A percentile compares a stretch with the other conserved stretches of the same genome.
Conservation (phyloP, 2,113 vertebrate genomes). For the Megaleporinus macrocephalus region DNA sequence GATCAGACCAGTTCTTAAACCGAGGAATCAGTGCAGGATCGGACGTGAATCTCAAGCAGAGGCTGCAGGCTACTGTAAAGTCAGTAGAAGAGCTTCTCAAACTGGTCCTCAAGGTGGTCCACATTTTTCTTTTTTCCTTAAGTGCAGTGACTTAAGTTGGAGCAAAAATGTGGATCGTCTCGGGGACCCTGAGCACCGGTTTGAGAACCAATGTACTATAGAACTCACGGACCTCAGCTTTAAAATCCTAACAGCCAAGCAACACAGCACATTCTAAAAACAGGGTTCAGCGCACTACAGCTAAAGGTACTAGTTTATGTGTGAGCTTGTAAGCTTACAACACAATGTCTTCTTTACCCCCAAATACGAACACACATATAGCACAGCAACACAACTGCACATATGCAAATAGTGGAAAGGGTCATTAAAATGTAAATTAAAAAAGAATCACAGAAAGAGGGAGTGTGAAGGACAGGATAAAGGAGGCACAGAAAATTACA, state of each 20-base stretch:
- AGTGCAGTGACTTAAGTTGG: too few relatives aligned
- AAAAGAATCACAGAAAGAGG: background rate
- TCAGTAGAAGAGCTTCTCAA: too few relatives aligned
- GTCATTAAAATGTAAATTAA: background rate
- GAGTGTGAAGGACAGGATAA: slow-evolving; percentile 30
- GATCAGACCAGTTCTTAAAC: too few relatives aligned
- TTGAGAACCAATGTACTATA: background rate
- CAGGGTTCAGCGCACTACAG: background rate
- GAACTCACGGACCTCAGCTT: background rate
- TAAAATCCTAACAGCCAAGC: background rate
- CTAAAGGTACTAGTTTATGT: background rate
- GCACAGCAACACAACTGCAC: background rate
- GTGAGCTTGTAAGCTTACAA: background rate
- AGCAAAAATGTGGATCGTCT: too few relatives aligned
- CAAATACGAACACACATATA: background rate
- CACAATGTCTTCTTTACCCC: too few relatives aligned
- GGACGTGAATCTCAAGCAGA: background rate
- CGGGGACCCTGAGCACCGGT: too few relatives aligned
- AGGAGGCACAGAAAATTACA: slow-evolving; percentile 43
- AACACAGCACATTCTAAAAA: background rate
- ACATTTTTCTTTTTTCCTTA: too few relatives aligned
- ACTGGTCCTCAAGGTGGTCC: too few relatives aligned
- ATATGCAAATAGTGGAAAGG: background rate
- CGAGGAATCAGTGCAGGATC: background rate
- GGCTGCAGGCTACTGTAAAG: background rate